Base-by-base conservation (phyloP, 2,888 invertebrate species). In the Pollenia angustigena region DNA sequence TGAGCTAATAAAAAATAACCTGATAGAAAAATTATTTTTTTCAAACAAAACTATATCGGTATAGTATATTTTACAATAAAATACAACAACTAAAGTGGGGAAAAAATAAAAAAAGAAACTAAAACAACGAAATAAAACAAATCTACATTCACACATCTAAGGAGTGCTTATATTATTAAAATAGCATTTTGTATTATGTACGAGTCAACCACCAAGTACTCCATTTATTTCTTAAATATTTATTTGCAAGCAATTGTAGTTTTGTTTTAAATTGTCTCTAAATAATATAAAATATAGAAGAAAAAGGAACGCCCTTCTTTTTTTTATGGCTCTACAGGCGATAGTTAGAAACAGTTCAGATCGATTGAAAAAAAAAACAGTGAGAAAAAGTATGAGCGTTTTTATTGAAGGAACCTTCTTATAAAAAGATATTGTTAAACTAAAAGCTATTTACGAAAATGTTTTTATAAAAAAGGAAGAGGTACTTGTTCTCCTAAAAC, bases 121-220 rank as follows among this genome's bases (percentile, higher is more conserved):
- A 32, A 40, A 64, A 42, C 32, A 32, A 32, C 32, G 32, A 32
- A 32, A 76, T 46, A 60, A 75, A 68, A 52, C 83, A 76, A 87
- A 84, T 84, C 60, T 52, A 74, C 78, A 87, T 81, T 87, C 81
- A 87, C 84, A 68, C 74, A 74, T 68, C 78, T 71, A 86, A 84
- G 87, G 87, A 81, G 87, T 84, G 81, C 42, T 86, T 42, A 52
- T 75, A 66, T 66, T 56, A 44, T 66, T 56, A 44, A 74, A 32
- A 18, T 16, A 69, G 48, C 18, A 16, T 50, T 74, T 74, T 68
- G 40, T 74, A 18, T 32, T 32, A 32, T 32, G 23, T 32, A 32
- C 32, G 32, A 32, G 32, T 44, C 44, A 6, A 44, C 16, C 42
- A 48, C 14, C 9, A 62, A 66, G 6, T 69, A 69, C 42, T 69